Conservation (phyloP, 2,797 vertebrate genomes). For the Pempheris klunzingeri region DNA sequence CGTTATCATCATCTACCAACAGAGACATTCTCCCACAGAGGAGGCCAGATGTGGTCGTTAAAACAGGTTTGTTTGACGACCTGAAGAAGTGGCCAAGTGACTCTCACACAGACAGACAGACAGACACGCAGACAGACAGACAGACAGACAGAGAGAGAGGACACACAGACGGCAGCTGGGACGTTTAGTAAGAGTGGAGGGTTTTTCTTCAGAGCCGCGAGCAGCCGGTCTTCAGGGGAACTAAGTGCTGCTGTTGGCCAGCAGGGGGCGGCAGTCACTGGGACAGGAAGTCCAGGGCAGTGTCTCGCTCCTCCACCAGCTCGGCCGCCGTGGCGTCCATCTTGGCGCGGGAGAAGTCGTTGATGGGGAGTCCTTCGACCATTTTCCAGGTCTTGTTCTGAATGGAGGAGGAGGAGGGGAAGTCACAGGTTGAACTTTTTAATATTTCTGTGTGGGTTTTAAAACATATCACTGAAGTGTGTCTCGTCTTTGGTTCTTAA, state of each 20-base stretch:
- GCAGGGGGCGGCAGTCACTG: constrained; percentile 85
- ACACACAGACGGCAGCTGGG: constrained; percentile 45
- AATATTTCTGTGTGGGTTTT: not conserved
- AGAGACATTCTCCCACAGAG: constrained; percentile 50
- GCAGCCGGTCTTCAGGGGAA: constrained; percentile 75
- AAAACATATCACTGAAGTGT: not conserved
- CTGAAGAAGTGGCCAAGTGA: constrained; percentile 63
- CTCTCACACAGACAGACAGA: constrained; percentile 41
- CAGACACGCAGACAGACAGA: constrained; percentile 22
- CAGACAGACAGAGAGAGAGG: constrained; percentile 41
- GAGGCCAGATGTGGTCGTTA: constrained; percentile 64
- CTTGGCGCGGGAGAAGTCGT: constrained; percentile 95
- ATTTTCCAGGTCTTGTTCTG: constrained; percentile 96
- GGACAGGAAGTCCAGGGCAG: constrained; percentile 90
- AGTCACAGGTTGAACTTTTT: not conserved
- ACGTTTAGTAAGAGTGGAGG: constrained; percentile 53
- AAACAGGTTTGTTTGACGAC: constrained; percentile 58
- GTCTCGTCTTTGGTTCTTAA: not conserved
- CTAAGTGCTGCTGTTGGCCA: constrained; percentile 58
- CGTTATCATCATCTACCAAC: constrained; percentile 62
- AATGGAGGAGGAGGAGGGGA: not conserved
- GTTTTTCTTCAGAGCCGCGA: constrained; percentile 88
- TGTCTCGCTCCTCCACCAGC: constrained; percentile 93
- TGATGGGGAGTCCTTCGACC: constrained; percentile 92
- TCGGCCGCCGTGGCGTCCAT: constrained; percentile 95